A percentile compares a stretch with the other conserved stretches of the same genome.
phyloP scores from a whole-genome alignment of 2,888 invertebrate genomes.

The Acanthoscelides obtectus region DNA sequence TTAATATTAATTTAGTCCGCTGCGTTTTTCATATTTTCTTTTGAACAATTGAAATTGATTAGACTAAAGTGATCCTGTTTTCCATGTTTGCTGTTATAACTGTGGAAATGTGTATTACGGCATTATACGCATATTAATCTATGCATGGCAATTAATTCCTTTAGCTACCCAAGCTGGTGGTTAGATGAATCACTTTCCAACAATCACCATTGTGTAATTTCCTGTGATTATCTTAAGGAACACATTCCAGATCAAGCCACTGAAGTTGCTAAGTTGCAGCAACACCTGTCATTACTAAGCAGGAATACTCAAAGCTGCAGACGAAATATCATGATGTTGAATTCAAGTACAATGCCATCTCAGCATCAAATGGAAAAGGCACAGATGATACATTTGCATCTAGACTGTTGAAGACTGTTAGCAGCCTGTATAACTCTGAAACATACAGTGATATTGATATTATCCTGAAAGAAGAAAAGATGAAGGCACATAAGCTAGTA shows the following conservation, averaged over 20 bases:
- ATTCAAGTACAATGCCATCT: slow-evolving; percentile 75
- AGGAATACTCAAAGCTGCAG: slow-evolving; percentile 88
- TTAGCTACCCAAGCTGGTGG: too few relatives aligned
- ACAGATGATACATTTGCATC: slow-evolving; percentile 80
- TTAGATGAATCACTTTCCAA: not conserved
- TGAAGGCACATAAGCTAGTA: slow-evolving; percentile 87
- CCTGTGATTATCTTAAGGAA: not conserved
- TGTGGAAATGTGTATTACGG: too few relatives aligned
- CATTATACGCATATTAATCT: too few relatives aligned
- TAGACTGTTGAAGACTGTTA: slow-evolving; percentile 73
- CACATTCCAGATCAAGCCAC: slow-evolving; percentile 53
- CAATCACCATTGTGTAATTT: not conserved
- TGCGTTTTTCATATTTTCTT: too few relatives aligned
- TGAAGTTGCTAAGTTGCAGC: slow-evolving; percentile 68
- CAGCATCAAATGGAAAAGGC: slow-evolving; percentile 53
- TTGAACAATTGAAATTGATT: too few relatives aligned
- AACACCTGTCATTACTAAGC: slow-evolving; percentile 79
- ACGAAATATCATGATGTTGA: slow-evolving; percentile 76
- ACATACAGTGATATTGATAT: slow-evolving; percentile 80
- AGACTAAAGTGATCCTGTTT: too few relatives aligned
- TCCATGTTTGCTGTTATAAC: too few relatives aligned
- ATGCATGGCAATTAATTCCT: too few relatives aligned
- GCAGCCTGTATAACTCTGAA: slow-evolving; percentile 75
- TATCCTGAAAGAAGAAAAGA: slow-evolving; percentile 56
- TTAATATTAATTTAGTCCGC: not conserved